Evolutionary conservation across 2,888 invertebrate genomes (phyloP), one percentile per base, ranked within the genome.

Genomic region (Atethmia centrago): DNA sequence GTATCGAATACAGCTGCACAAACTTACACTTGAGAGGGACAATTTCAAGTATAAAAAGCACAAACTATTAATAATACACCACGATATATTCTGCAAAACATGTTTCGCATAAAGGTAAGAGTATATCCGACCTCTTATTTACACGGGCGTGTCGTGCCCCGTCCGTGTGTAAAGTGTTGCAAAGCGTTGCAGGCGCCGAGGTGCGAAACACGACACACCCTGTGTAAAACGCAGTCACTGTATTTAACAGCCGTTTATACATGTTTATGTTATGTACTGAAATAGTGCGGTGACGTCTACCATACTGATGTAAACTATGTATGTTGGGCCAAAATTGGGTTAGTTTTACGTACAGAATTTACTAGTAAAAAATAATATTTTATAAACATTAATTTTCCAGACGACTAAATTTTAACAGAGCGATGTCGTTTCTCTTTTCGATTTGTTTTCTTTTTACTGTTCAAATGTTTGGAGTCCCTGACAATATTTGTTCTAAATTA

Each of bases 21-120:
- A 42, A 42, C 31, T n/a, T 36, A 25, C 21, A 71, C n/a, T 19
- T 21, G 21, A 55, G 19, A 28, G 28, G 25, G 5, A 36, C 12
- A 21, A 47, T 9, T 40, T n/a, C 21, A 40, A 42, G 14, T 16
- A 70, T 45, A 78, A 47, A 42, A 79, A 61, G 1, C n/a, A 51
- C 36, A 53, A 36, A 45, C 45, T 64, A n/a, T 49, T 45, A 47
- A 53, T 80, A 58, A 21, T 19, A 56, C 47, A 21, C 45, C 49
- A n/a, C 28, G 63, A 61, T 45, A 61, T n/a, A 51, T 78, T 65
- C 79, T 82, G 82, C 45, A 79, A 83, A 79, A 78, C 64, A 42
- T 56, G 59, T 65, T 78, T 61, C 51, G 61, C 25, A n/a, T 59
- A 59, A n/a, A 55, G 58, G 47, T 25, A 45, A 58, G 36, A 47